Conservation (phyloP, 2,888 invertebrate species). For the Chydorus sphaericus region DNA sequence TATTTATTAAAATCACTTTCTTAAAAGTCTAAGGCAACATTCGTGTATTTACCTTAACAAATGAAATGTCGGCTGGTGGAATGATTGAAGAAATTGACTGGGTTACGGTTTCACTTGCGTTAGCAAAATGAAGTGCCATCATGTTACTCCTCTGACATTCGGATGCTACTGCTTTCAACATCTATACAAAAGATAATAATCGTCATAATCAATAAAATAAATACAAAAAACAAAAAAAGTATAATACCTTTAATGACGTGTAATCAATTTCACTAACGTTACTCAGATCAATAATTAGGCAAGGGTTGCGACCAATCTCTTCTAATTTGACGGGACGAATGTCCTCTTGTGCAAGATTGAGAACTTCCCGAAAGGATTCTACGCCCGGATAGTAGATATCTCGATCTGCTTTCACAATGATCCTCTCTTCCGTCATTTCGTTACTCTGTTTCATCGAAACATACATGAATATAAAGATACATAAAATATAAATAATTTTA, state of each 20-base stretch:
- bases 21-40: no score
- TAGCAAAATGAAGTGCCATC: neutral
- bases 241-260: neutral
- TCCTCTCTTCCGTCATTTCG: neutral
- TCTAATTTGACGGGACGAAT: no score
- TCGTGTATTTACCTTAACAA: no score
- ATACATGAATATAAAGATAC: neutral
- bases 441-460: neutral
- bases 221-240: neutral
- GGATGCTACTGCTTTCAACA: neutral
- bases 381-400: constrained; percentile 10
- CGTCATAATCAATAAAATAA: neutral
- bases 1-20: no score
- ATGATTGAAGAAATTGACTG: neutral
- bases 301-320: neutral
- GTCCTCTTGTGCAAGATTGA: neutral
- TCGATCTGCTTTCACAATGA: constrained; percentile 1
- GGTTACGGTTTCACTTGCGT: neutral
- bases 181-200: neutral
- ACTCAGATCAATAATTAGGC: neutral
- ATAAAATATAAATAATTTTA: neutral
- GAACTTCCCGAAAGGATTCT: constrained; percentile 1
- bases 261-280: constrained; percentile 1
- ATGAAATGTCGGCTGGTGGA: neutral
- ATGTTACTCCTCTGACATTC: neutral